Base-by-base conservation (phyloP, 2,888 invertebrate species). In the Hypolimnas misippus region DNA sequence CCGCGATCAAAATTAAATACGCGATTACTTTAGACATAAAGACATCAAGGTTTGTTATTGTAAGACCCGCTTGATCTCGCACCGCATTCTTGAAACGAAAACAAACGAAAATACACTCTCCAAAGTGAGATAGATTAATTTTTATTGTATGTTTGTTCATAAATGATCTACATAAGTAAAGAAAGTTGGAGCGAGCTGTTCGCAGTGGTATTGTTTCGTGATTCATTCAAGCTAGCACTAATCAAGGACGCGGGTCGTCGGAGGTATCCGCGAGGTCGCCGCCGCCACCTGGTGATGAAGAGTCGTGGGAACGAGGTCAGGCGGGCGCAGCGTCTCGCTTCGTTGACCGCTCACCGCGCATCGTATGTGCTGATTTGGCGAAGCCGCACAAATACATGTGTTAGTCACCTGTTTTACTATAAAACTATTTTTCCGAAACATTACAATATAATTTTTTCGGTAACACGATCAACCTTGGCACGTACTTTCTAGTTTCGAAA, bases 251-350 rank as follows among this genome's bases (percentile, higher is more conserved):
- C 69, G 70, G 59, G 59, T 21, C 21, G 12, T 21, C 21, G 12
- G 21, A 46, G 62, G 61, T 65, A 61, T 31, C 59, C 53, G 62
- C 65, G 76, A 81, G 83, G 84, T 85, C 86, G 83, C n/a, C n/a
- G n/a, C n/a, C 69, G 74, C 69, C 70, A 68, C 68, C 71, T 71
- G 69, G 66, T 66, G 70, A 60, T 64, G 70, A 65, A 66, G 72
- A 66, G 69, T 68, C 89, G 91, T 92, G 91, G 81, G 90, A 92
- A 92, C 83, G 84, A 75, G 90, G 91, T 88, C 88, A 90, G 74
- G 85, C 87, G 84, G 87, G 77, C 87, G 86, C 77, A 74, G 73
- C 79, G 87, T 83, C 82, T 73, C 89, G 90, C 89, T 78, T 83
- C 82, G 86, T 66, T 81, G 85, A 66, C 72, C 75, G 73, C 83